phyloP scores from a whole-genome alignment of 2,113 vertebrate genomes.

The Labeo rohita region DNA sequence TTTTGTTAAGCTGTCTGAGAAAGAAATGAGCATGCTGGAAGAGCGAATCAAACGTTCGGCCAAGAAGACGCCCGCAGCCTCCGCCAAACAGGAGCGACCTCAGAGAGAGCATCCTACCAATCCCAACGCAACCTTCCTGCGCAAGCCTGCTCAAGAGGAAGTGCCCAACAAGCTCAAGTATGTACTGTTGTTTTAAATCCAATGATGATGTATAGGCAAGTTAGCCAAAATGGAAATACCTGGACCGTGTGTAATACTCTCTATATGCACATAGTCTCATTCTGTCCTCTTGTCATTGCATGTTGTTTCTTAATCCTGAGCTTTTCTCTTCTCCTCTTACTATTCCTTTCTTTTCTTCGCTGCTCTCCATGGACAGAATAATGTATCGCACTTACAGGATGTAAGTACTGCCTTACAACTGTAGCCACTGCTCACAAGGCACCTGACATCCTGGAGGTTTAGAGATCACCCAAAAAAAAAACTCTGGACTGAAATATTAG shows the following conservation, averaged over 20 bases:
- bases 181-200: slow-evolving; percentile 52
- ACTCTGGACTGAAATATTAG: neutral
- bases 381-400: slow-evolving; percentile 99
- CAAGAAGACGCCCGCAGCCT: slow-evolving; percentile 83
- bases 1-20: slow-evolving; percentile 88
- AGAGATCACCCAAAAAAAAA: neutral
- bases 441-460: slow-evolving; percentile 35
- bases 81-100: slow-evolving; percentile 82
- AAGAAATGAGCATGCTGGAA: slow-evolving; percentile 99
- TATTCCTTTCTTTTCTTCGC: slow-evolving; percentile 87
- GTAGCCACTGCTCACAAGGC: slow-evolving; percentile 43
- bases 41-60: slow-evolving; percentile 96
- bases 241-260: neutral
- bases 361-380: slow-evolving; percentile 96
- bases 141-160: slow-evolving; percentile 88
- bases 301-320: slow-evolving; percentile 54
- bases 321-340: slow-evolving; percentile 71
- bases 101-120: slow-evolving; percentile 80
- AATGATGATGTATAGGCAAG: too few species aligned
- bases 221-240: neutral
- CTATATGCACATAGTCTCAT: neutral
- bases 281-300: slow-evolving; percentile 76
- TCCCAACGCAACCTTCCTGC: slow-evolving; percentile 81
- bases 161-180: slow-evolving; percentile 97
- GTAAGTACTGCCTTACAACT: slow-evolving; percentile 86